Evolutionary conservation across 2,797 vertebrate genomes (phyloP), one percentile per base, ranked within the genome.

Genomic region (Lithobates pipiens): DNA sequence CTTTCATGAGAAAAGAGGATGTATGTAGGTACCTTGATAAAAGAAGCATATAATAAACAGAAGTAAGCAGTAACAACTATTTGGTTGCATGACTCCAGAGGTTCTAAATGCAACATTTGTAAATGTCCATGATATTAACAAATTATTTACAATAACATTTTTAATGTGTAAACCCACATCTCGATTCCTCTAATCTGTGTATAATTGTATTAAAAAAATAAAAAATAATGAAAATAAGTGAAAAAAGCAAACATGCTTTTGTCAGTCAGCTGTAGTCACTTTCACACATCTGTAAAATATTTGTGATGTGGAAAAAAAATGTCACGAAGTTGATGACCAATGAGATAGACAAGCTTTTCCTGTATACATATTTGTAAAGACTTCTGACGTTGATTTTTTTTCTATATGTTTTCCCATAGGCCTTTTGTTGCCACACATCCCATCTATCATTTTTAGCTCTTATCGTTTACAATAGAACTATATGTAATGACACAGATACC

Each of bases 281-380:
- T 83, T 83, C 63, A 54, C 76, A 78, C 67, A 84, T 84, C 83
- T 84, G 76, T 63, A 63, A 76, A 65, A 78, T 77, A 84, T 63
- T 84, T 76, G 16, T 69, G 0, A 46, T 76, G 72, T 68, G 61
- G 74, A 83, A 83, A 50, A 74, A 73, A 50, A 83, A 73, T 42
- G 57, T 57, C 54, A 65, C 78, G 54, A 74, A 39, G 69, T 42
- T 85, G 83, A 79, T 46, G 32, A 79, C 27, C 69, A 65, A 42
- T n/a, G 50, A 72, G 76, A 84, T 63, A 63, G 68, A 72, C 69
- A 78, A 57, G 39, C 57, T 10, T 70, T 71, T 80, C 42, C 23
- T 71, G n/a, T 50, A 65, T 76, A 16, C 63, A 76, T 76, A 76
- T 83, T 69, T 83, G 50, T 46, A 63, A 27, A 73, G 25, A 34